Evolutionary conservation across 2,888 invertebrate species (phyloP), one percentile per base, ranked within the genome.

Genomic region (Drosophila monieri): DNA sequence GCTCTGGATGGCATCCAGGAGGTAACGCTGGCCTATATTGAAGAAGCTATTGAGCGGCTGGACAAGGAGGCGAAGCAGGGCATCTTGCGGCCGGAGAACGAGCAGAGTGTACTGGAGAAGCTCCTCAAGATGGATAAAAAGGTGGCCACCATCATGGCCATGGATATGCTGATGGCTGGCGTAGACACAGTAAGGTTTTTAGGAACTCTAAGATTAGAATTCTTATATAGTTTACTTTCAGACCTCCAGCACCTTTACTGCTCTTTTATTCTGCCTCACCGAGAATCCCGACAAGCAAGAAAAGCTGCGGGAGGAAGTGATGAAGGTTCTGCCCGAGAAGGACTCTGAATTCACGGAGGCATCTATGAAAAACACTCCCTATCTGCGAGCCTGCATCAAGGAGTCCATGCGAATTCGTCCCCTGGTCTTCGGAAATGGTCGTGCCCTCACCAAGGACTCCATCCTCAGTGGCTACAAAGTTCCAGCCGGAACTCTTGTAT

Each of bases 301-400:
- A 10, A 41, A 18, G 14, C 39, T 41, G 15, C 39, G 39, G 8
- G 39, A 41, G 39, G 39, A 41, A 9, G 39, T 41, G 9, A 18
- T 41, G 39, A 41, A 41, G 10, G 39, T 41, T 8, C 39, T 41
- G 39, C 39, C 39, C 2, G 10, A 41, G 9, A 41, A 41, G 18
- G 85, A 91, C 43, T 90, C 92, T 0, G 89, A 89, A 12, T 85
- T 94, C 21, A 93, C 92, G 0, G 89, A 91, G 9, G 90, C 90
- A 0, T 89, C 92, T 51, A 88, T 94, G 54, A 91, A 91, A 21
- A 90, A 93, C 58, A 91, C 93, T 56, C 92, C 93, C 0, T 96
- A 95, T 87, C 86, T 96, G 18, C 94, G 93, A 61, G 96, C 95
- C 0, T 95, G 95, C 80, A 92, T 96, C 18, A 96, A 95, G 85